Conservation (phyloP, 1,140 invertebrate species). For the Temnothorax curvispinosus region DNA sequence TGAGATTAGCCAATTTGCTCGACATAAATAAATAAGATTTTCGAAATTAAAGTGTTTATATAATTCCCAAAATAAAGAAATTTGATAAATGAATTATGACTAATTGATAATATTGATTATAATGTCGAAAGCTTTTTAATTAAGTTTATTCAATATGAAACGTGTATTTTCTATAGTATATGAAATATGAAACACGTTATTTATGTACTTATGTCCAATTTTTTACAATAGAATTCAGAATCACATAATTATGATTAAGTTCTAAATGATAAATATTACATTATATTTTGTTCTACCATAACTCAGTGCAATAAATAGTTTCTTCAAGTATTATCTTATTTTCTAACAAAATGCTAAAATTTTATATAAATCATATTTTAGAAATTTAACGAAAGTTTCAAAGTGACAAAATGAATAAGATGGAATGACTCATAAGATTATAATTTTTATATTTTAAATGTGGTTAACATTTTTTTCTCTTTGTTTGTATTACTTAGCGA, state of each 20-base stretch:
- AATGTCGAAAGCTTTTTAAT: not conserved
- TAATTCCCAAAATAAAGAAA: not conserved
- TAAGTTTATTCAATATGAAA: not conserved
- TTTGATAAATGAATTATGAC: not conserved
- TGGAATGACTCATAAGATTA: not conserved
- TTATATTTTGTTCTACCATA: not conserved
- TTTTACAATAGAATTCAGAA: not conserved
- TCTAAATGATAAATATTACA: not conserved
- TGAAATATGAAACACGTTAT: not conserved
- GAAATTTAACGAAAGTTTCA: not conserved
- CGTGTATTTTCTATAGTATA: not conserved
- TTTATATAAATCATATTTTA: not conserved
- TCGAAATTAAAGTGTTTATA: not conserved
- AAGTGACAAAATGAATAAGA: not conserved
- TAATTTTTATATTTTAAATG: slow-evolving; percentile 2
- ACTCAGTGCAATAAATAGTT: not conserved
- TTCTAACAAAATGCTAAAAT: not conserved
- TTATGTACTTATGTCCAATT: not conserved
- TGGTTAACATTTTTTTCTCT: not conserved
- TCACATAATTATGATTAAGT: not conserved
- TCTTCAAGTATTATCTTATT: not conserved
- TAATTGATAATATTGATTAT: not conserved
- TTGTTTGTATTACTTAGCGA: not conserved
- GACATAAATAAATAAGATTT: not conserved
- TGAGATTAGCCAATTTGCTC: not conserved